phyloP scores from a whole-genome alignment of 2,888 invertebrate species.

The Agriopis aurantiaria region DNA sequence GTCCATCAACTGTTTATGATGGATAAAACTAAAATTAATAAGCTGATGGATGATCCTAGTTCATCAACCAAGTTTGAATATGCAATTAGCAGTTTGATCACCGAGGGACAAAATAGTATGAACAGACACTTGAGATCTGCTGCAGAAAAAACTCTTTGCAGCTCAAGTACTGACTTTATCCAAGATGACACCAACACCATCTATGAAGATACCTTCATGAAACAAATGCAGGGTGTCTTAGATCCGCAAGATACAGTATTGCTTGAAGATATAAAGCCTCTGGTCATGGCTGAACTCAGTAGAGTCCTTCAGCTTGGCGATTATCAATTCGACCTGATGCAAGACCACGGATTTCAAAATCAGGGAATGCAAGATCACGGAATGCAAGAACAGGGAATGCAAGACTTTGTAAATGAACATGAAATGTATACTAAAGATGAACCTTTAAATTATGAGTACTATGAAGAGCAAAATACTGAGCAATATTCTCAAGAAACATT shows the following conservation, averaged over 20 bases:
- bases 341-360: slow-evolving; percentile 35
- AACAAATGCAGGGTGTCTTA: slow-evolving; percentile 87
- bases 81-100: slow-evolving; percentile 81
- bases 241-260: slow-evolving; percentile 86
- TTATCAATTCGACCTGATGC: slow-evolving; percentile 33
- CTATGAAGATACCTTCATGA: slow-evolving; percentile 91
- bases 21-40: slow-evolving; percentile 82
- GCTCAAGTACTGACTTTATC: slow-evolving; percentile 78
- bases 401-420: slow-evolving; percentile 20
- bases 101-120: slow-evolving; percentile 81
- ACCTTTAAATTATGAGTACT: slow-evolving; percentile 47
- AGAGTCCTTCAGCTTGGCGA: slow-evolving; percentile 83
- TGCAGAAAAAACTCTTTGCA: slow-evolving; percentile 79
- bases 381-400: no score
- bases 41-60: slow-evolving; percentile 80
- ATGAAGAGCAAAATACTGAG: slow-evolving; percentile 44
- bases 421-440: slow-evolving; percentile 48
- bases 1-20: slow-evolving; percentile 82
- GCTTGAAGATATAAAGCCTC: slow-evolving; percentile 86
- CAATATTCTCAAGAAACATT: slow-evolving; percentile 48
- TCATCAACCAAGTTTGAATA: slow-evolving; percentile 84
- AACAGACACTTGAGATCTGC: slow-evolving; percentile 77
- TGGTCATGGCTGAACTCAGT: slow-evolving; percentile 86
- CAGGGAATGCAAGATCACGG: slow-evolving; percentile 1
- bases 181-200: slow-evolving; percentile 88